A percentile compares a stretch with the other conserved stretches of the same genome.
Conservation (phyloP, 2,113 vertebrate genomes). For the Glaucidium brasilianum region DNA sequence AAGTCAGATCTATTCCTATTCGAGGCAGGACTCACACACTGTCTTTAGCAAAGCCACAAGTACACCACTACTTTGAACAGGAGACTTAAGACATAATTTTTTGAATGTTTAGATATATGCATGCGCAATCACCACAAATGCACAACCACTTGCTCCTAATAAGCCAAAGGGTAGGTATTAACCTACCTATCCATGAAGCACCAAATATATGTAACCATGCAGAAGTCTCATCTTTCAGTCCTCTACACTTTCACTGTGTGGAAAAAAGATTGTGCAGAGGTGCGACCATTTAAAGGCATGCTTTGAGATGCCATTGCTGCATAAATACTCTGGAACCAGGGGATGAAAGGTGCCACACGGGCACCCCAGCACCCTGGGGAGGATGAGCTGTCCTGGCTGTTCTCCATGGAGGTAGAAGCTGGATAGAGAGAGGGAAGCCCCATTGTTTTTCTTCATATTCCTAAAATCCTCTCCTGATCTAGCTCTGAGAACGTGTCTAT, state of each 20-base stretch:
- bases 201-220: fast-evolving
- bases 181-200: neutral
- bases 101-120: neutral
- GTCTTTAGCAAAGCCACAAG: neutral
- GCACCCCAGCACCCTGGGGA: neutral
- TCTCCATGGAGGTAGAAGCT: fast-evolving
- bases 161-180: neutral
- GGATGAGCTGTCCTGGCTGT: neutral
- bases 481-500: neutral
- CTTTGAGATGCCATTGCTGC: neutral
- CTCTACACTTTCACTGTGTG: too few species aligned
- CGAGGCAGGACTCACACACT: neutral
- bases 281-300: neutral
- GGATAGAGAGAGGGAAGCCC: too few species aligned
- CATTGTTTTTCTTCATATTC: neutral
- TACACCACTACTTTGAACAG: neutral
- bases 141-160: neutral
- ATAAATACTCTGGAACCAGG: neutral
- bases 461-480: neutral
- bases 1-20: neutral
- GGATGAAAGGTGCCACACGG: too few species aligned
- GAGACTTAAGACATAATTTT: neutral
- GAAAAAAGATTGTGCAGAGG: neutral
- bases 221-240: neutral
- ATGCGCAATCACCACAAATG: fast-evolving